Percentiles rank a stretch among this genome's conserved stretches.
Conservation (phyloP, 2,888 invertebrate genomes). For the Ctenicera cuprea region DNA sequence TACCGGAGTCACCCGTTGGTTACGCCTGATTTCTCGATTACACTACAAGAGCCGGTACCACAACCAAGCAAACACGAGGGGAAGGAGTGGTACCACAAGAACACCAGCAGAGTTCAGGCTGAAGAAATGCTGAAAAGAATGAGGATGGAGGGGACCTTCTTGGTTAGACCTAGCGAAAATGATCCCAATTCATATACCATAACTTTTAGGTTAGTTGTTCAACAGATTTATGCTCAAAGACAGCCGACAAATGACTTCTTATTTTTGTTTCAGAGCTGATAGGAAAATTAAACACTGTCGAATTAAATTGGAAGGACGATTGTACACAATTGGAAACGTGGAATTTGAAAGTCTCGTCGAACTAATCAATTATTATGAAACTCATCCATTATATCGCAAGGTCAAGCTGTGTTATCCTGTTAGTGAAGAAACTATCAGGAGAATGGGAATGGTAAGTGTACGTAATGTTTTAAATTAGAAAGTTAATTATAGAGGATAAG, state of each 20-base stretch:
- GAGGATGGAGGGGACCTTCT: constrained; percentile 93
- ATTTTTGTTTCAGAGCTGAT: constrained; percentile 81
- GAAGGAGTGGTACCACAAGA: constrained; percentile 94
- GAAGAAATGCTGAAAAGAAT: constrained; percentile 92
- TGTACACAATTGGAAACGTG: constrained; percentile 92
- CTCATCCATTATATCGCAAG: constrained; percentile 92
- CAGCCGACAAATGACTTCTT: too few species aligned
- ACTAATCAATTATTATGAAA: constrained; percentile 93
- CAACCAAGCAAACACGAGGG: constrained; percentile 96
- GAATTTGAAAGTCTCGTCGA: constrained; percentile 98
- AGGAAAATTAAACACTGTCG: constrained; percentile 98
- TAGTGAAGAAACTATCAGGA: constrained; percentile 82
- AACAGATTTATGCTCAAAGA: too few species aligned
- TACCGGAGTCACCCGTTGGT: constrained; percentile 91
- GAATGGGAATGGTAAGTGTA: constrained; percentile 78
- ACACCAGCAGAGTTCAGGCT: constrained; percentile 86
- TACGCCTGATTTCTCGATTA: constrained; percentile 93
- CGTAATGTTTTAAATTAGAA: too few species aligned
- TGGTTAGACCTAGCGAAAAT: constrained; percentile 93
- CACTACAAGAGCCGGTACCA: constrained; percentile 92
- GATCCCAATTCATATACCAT: constrained; percentile 92
- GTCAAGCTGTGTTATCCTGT: constrained; percentile 91
- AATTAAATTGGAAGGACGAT: constrained; percentile 92
- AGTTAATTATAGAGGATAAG: too few species aligned
- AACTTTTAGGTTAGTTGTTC: constrained; percentile 85